Base-by-base conservation (phyloP, 2,888 invertebrate species). In the Petrophora chlorosata region DNA sequence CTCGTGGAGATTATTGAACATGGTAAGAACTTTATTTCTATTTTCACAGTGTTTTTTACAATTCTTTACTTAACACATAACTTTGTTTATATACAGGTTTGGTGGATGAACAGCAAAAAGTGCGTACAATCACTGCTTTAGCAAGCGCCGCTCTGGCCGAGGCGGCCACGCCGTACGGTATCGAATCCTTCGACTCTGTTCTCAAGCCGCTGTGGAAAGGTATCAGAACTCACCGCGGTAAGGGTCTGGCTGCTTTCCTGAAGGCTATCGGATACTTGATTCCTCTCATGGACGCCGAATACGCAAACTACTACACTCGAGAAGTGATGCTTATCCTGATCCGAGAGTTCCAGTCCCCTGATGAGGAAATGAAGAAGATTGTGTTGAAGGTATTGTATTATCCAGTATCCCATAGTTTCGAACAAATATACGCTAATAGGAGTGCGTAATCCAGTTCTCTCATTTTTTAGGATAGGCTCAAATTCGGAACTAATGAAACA, bases 301-400 rank as follows among this genome's bases (percentile, higher is more conserved):
- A 99, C 75, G 99, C 99, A 0, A 99, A 99, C 85, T 99, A 99
- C 83, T 99, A 99, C 78, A 99, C 99, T 0, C 93, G 99, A 65
- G 99, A 99, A 94, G 99, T 99, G 79, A 98, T 98, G 98, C 74
- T 91, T 19, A 99, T 99, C 82, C 92, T 99, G 15, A 99, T 99
- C 69, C 94, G 99, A 85, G 99, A 99, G 92, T 99, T 99, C 85
- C 99, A 99, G 87, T 99, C 99, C 46, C 99, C 99, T 0, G 99
- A 99, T 82, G 99, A 99, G 84, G 99, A 99, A 92, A 99, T 99
- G 99, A 99, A 99, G 85, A 99, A 99, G 81, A 99, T 99, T 90
- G 99, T 99, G 0, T 91, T 99, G 58, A 99, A 99, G 92, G 97
- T 95, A 57, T 15, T 35, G 8, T 14, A 9, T 22, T 3, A 14